Evolutionary conservation across 2,888 invertebrate genomes (phyloP).

Genomic region (Lamellibrachia columna): DNA sequence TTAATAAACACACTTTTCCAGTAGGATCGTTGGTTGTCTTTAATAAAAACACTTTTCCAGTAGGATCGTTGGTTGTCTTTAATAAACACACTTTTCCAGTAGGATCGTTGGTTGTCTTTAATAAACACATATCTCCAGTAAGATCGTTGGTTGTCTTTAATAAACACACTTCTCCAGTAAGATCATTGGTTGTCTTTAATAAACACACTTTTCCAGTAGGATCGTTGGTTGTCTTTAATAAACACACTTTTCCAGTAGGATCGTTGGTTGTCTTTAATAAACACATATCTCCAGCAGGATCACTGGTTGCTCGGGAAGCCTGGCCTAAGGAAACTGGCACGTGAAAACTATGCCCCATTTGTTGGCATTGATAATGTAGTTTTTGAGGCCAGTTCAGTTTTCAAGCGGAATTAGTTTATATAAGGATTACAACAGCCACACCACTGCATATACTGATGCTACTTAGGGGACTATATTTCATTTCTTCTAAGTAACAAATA

Average conservation of each 20-base stretch:
- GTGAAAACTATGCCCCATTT: too few species aligned
- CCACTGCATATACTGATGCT: too few species aligned
- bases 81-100: background rate
- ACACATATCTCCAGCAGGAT: background rate
- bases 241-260: background rate
- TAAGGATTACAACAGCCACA: too few species aligned
- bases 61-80: background rate
- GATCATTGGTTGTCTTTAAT: background rate
- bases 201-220: background rate
- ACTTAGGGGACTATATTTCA: too few species aligned
- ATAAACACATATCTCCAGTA: background rate
- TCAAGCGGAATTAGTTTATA: too few species aligned
- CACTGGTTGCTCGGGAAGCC: too few species aligned
- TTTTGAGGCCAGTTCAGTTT: too few species aligned
- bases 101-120: background rate
- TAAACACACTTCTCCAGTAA: background rate
- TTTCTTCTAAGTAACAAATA: too few species aligned
- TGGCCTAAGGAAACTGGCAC: too few species aligned
- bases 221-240: background rate
- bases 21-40: background rate
- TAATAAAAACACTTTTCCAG: background rate
- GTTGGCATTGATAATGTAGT: too few species aligned
- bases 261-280: background rate
- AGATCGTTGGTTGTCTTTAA: background rate
- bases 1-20: background rate